Percentiles rank a stretch among this genome's conserved stretches.
Evolutionary conservation across 1,140 invertebrate genomes (phyloP).

Genomic region (Branchinecta lindahli): DNA sequence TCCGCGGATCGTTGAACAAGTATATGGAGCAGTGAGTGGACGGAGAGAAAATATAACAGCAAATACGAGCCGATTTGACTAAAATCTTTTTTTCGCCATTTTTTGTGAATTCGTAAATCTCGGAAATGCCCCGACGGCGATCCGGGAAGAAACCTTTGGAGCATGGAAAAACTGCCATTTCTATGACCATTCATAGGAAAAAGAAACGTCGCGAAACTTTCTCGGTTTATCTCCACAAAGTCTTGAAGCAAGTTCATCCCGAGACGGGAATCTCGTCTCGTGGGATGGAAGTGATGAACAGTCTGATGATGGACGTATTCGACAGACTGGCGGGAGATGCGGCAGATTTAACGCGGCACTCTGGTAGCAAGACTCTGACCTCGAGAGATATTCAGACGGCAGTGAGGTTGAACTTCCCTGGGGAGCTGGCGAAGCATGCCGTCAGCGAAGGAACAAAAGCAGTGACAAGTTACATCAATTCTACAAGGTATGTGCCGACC

Average conservation of each 20-base stretch:
- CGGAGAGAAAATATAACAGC: no score
- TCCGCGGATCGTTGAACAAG: no score
- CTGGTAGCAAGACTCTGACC: constrained; percentile 30
- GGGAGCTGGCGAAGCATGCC: constrained; percentile 34
- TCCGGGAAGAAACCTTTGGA: no score
- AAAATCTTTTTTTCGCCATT: no score
- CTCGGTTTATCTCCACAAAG: constrained; percentile 26
- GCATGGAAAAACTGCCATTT: no score
- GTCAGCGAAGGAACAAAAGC: constrained; percentile 37
- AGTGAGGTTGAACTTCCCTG: constrained; percentile 31
- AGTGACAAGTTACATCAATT: constrained; percentile 35
- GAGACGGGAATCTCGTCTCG: constrained; percentile 37
- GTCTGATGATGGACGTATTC: constrained; percentile 34
- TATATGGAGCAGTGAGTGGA: no score
- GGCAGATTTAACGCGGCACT: constrained; percentile 28
- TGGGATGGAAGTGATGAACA: constrained; percentile 38
- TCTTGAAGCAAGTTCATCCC: constrained; percentile 35
- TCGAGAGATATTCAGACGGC: constrained; percentile 32
- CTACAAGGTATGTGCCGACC: constrained; percentile 17
- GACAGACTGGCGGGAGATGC: constrained; percentile 31
- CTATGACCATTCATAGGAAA: neutral
- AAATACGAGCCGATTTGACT: no score
- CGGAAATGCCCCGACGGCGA: no score
- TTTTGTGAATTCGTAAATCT: no score
- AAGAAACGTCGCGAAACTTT: constrained; percentile 18